phyloP scores from a whole-genome alignment of 2,113 vertebrate genomes.

The Pseudonaja textilis region DNA sequence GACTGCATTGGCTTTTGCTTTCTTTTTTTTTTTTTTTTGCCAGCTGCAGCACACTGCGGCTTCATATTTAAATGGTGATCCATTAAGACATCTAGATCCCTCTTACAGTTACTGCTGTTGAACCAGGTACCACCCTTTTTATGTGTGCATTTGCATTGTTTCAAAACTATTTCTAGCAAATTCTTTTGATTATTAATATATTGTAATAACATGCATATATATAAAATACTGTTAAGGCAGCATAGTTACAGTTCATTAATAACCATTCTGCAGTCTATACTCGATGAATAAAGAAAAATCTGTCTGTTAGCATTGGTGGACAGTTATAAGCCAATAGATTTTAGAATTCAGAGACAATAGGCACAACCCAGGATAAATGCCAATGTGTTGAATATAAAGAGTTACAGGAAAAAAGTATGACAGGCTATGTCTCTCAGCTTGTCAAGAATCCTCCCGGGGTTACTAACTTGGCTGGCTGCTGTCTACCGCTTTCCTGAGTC shows the following conservation, averaged over 20 bases:
- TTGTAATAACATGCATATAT: neutral
- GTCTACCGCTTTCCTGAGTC: neutral
- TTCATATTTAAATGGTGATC: neutral
- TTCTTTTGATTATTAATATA: slow-evolving; percentile 39
- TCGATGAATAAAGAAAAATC: slow-evolving; percentile 9
- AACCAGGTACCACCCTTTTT: neutral
- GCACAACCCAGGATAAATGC: neutral
- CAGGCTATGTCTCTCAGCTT: neutral
- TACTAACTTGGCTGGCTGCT: neutral
- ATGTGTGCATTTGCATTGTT: slow-evolving; percentile 13
- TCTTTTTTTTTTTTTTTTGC: too few species aligned
- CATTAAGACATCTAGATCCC: neutral
- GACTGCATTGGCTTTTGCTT: neutral
- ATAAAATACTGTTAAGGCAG: slow-evolving; percentile 8
- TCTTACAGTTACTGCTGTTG: neutral
- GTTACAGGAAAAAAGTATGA: neutral
- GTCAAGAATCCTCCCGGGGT: neutral
- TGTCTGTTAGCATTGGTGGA: neutral
- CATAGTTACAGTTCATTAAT: slow-evolving; percentile 30
- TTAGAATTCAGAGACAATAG: neutral
- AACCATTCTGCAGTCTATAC: slow-evolving; percentile 30
- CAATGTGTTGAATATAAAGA: neutral
- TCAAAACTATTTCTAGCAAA: slow-evolving; percentile 29
- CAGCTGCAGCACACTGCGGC: neutral
- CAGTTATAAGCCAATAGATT: neutral